A percentile compares a stretch with the other conserved stretches of the same genome.
Evolutionary conservation across 2,113 vertebrate genomes (phyloP).

Genomic region (Siniperca chuatsi): DNA sequence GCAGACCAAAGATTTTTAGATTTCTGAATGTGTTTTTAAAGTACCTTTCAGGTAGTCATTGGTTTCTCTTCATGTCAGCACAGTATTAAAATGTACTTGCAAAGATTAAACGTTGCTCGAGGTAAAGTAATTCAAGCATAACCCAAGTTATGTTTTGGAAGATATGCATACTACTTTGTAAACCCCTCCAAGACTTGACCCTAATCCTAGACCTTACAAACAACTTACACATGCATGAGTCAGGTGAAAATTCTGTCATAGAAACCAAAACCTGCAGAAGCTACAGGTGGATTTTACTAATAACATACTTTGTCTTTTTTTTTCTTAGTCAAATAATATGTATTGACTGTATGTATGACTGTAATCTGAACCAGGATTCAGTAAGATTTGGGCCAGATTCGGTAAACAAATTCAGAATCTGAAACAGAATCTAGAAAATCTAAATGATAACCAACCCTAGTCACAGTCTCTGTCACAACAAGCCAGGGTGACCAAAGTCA

Average conservation of each 20-base stretch:
- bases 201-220: not conserved
- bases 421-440: not conserved
- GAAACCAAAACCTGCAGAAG: not conserved
- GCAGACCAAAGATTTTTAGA: not conserved
- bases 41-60: not conserved
- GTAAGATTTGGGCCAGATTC: not conserved
- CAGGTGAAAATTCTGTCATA: not conserved
- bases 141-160: not conserved
- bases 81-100: not conserved
- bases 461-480: slow-evolving; percentile 2
- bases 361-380: not conserved
- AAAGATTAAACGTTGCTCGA: not conserved
- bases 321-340: not conserved
- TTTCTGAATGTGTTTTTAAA: not conserved
- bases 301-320: not conserved
- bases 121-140: too few species aligned
- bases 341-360: not conserved
- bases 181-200: not conserved
- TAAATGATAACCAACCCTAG: not conserved
- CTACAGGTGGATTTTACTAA: not conserved
- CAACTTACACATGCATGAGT: not conserved
- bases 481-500: slow-evolving; percentile 37
- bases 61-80: not conserved
- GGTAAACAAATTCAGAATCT: not conserved
- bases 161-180: not conserved